phyloP scores from a whole-genome alignment of 1,140 invertebrate genomes.

The Drosophila obscura region DNA sequence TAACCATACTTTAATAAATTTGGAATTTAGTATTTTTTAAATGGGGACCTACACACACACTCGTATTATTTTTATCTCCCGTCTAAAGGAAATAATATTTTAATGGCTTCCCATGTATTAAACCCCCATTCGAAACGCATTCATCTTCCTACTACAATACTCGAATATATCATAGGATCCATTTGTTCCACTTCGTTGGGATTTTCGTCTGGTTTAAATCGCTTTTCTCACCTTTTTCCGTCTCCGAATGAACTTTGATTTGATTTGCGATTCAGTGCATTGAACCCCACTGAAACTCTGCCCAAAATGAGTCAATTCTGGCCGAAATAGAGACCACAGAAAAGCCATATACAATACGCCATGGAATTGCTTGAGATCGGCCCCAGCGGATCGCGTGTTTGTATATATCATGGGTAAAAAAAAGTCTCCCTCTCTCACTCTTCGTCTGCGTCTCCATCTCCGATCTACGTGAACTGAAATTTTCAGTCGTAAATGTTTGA shows the following conservation, averaged over 20 bases:
- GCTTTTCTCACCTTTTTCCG: slow-evolving; percentile 30
- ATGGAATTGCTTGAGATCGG: slow-evolving; percentile 27
- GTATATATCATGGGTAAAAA: slow-evolving; percentile 47
- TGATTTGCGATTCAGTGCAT: slow-evolving; percentile 45
- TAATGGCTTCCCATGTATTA: too few species aligned
- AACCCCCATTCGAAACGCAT: too few species aligned
- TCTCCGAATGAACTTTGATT: slow-evolving; percentile 35
- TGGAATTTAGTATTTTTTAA: too few species aligned
- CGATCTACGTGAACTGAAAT: slow-evolving; percentile 42
- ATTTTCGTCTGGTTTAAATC: slow-evolving; percentile 8
- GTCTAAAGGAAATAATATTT: too few species aligned
- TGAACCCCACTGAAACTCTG: slow-evolving; percentile 25
- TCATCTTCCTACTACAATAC: too few species aligned
- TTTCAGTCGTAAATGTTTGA: slow-evolving; percentile 14
- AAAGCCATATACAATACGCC: slow-evolving; percentile 33
- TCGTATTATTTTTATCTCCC: too few species aligned
- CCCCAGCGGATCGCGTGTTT: slow-evolving; percentile 42
- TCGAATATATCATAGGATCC: neutral
- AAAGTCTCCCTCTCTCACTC: neutral
- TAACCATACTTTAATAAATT: too few species aligned
- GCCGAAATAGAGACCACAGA: slow-evolving; percentile 24
- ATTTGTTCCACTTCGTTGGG: slow-evolving; percentile 19
- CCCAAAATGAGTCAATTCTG: slow-evolving; percentile 31
- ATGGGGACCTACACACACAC: too few species aligned
- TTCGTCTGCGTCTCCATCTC: slow-evolving; percentile 16